Conservation (phyloP, 2,888 invertebrate species). For the Drosophila austrosaltans region DNA sequence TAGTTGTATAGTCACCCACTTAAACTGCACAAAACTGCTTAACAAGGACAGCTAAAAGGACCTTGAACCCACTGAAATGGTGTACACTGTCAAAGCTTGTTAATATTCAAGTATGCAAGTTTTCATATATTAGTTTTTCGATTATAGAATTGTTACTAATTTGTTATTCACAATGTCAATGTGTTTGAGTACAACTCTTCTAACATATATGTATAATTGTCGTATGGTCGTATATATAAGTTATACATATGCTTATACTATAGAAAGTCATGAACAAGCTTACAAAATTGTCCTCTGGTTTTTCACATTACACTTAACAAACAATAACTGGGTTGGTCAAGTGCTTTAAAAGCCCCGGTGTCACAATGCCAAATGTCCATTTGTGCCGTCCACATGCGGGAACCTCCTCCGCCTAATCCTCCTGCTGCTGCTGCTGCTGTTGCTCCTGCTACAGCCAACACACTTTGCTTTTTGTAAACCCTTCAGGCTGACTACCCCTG, state of each 20-base stretch:
- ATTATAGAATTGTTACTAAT: background rate
- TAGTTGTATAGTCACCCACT: too few relatives aligned
- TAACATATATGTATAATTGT: background rate
- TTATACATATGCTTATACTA: background rate
- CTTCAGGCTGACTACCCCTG: background rate
- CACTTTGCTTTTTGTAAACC: slow-evolving; percentile 3
- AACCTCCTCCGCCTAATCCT: background rate
- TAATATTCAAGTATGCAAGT: background rate
- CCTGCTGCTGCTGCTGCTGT: background rate
- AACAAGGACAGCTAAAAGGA: too few relatives aligned
- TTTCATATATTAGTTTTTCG: background rate
- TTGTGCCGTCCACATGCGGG: slow-evolving; percentile 18
- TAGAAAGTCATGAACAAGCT: background rate
- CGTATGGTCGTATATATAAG: too few relatives aligned
- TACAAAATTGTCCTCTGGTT: slow-evolving; percentile 8
- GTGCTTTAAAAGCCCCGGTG: slow-evolving; percentile 35
- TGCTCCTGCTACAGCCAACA: background rate
- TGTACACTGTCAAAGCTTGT: too few relatives aligned
- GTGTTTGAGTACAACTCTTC: background rate
- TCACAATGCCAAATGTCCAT: slow-evolving; percentile 27
- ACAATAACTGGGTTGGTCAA: slow-evolving; percentile 23
- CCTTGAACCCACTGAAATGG: too few relatives aligned
- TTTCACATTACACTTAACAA: slow-evolving; percentile 19
- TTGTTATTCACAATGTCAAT: slow-evolving; percentile 3
- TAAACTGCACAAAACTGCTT: too few relatives aligned